A percentile compares a stretch with the other conserved stretches of the same genome.
These are phyloP conservation scores for Macrochelys suwanniensis DNA, from an alignment of 2,797 vertebrate species.

Conservation along the genomic window DNA sequence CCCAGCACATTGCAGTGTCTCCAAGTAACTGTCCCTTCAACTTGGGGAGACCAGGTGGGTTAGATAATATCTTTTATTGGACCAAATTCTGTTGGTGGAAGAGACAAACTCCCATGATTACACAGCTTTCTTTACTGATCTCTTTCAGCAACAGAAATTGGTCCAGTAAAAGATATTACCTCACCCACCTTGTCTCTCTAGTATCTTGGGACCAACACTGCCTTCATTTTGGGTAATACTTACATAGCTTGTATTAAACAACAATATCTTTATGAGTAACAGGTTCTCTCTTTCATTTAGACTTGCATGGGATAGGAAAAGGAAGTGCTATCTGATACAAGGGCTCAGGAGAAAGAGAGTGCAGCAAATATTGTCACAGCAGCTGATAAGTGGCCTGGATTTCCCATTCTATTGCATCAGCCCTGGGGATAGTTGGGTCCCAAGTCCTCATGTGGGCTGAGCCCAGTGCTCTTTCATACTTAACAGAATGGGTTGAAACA, in stretches of 20 bases:
- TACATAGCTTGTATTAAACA: background rate
- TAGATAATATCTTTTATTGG: background rate
- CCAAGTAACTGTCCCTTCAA: background rate
- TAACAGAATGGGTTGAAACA: background rate
- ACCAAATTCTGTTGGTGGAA: background rate
- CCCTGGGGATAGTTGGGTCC: background rate
- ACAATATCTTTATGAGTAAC: background rate
- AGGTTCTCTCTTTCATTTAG: background rate
- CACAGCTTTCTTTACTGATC: background rate
- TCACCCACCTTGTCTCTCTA: background rate
- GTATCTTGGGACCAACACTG: background rate
- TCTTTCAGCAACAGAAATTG: background rate
- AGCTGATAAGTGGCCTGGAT: background rate
- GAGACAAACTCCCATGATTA: background rate
- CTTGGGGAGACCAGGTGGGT: background rate
- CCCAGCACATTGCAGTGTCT: background rate
- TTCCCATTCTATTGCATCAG: background rate
- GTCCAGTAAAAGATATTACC: background rate
- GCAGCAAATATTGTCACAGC: background rate
- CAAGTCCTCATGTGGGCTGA: background rate
- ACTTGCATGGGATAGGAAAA: background rate
- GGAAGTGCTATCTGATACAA: background rate
- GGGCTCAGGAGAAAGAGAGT: background rate
- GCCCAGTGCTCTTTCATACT: background rate
- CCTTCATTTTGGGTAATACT: background rate